These are phyloP conservation scores for Cepaea hortensis DNA, from an alignment of 2,888 invertebrate genomes.

Conservation along the genomic window DNA sequence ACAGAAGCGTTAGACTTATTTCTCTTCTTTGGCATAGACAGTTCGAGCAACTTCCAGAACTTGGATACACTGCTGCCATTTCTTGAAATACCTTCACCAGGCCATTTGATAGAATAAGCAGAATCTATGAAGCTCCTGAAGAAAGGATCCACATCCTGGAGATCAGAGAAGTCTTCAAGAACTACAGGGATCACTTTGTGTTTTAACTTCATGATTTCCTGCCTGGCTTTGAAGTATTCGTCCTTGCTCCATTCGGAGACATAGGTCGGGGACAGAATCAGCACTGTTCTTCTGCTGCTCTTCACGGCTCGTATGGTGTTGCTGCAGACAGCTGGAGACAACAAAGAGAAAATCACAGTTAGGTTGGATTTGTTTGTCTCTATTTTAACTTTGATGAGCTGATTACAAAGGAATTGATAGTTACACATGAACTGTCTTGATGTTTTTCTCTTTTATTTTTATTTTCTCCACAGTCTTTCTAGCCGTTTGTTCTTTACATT, in stretches of 20 bases:
- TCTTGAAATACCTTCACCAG: conserved; percentile 48
- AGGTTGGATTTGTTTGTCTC: not conserved
- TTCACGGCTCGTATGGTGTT: conserved; percentile 67
- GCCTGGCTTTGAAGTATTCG: conserved; percentile 67
- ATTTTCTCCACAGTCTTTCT: no score
- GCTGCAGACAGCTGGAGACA: conserved; percentile 61
- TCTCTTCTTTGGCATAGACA: conserved; percentile 65
- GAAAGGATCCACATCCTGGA: conserved; percentile 57
- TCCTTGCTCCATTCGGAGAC: conserved; percentile 65
- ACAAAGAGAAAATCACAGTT: not conserved
- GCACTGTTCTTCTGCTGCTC: conserved; percentile 63
- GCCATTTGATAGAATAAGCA: conserved; percentile 65
- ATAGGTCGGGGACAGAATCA: conserved; percentile 63
- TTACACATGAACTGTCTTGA: no score
- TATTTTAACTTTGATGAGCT: no score
- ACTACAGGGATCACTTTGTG: conserved; percentile 66
- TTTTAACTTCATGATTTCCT: conserved; percentile 64
- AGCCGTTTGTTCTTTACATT: no score
- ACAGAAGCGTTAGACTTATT: conserved; percentile 4
- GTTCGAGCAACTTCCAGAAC: conserved; percentile 64
- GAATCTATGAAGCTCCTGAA: conserved; percentile 60
- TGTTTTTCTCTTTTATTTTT: no score
- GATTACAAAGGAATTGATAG: no score
- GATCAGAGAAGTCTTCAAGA: conserved; percentile 58
- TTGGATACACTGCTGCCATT: conserved; percentile 53